These are phyloP conservation scores for Hipposideros armiger DNA, from an alignment of 2,113 vertebrate species.

Conservation along the genomic window DNA sequence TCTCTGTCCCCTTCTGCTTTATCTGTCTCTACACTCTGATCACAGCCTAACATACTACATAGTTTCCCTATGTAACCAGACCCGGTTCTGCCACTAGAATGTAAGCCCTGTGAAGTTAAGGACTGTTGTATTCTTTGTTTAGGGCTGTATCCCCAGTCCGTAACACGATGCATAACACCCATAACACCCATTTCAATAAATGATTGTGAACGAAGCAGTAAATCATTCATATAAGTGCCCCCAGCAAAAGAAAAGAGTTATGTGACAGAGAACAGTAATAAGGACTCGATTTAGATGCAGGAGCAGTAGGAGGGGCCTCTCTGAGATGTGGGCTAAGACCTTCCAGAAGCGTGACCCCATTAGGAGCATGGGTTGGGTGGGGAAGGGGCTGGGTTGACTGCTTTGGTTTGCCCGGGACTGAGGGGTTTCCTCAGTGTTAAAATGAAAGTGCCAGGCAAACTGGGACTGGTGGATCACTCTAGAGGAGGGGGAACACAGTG, in stretches of 20 bases:
- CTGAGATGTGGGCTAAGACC: background rate
- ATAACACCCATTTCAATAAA: too few species aligned
- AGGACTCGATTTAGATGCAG: background rate
- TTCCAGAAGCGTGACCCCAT: background rate
- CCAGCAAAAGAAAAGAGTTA: background rate
- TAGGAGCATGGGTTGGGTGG: background rate
- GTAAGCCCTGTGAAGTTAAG: background rate
- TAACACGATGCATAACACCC: background rate
- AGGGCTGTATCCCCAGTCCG: background rate
- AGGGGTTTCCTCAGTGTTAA: background rate
- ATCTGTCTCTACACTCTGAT: background rate
- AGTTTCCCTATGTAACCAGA: background rate
- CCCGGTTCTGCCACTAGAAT: background rate
- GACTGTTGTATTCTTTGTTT: background rate
- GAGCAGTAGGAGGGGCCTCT: background rate
- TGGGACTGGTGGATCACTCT: background rate
- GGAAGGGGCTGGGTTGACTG: background rate
- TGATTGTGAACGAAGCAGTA: background rate
- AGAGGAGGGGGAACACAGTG: background rate
- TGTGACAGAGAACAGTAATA: background rate
- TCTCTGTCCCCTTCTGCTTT: background rate
- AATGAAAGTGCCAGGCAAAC: background rate
- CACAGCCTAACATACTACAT: background rate
- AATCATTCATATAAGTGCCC: background rate
- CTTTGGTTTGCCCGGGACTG: background rate